These are phyloP conservation scores for Lepidurus packardi DNA, from an alignment of 1,140 invertebrate genomes.

Conservation along the genomic window DNA sequence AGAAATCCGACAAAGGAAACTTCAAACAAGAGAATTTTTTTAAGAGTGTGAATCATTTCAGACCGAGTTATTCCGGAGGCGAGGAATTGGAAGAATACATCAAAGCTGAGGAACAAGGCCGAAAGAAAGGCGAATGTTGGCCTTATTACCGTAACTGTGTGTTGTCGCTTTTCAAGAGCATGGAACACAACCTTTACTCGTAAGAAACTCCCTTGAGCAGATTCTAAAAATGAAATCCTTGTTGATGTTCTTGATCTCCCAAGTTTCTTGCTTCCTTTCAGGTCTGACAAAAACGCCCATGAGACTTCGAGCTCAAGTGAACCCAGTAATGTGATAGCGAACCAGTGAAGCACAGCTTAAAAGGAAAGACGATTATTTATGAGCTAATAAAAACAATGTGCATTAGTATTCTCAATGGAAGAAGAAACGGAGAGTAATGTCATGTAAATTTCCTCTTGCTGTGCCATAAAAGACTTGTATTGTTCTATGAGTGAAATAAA, in stretches of 20 bases:
- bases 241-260: background rate
- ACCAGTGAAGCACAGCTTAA: constrained; percentile 5
- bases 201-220: background rate
- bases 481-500: constrained; percentile 15
- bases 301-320: background rate
- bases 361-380: background rate
- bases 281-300: background rate
- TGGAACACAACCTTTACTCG: constrained; percentile 22
- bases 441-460: constrained; percentile 6
- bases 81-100: constrained; percentile 19
- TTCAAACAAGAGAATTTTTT: background rate
- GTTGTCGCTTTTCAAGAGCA: constrained; percentile 21
- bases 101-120: constrained; percentile 23
- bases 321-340: background rate
- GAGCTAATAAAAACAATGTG: background rate
- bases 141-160: constrained; percentile 24
- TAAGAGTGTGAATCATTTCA: background rate
- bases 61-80: constrained; percentile 16
- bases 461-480: constrained; percentile 8
- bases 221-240: too few relatives aligned
- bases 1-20: background rate
- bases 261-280: background rate
- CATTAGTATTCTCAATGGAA: background rate
- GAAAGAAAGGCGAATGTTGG: constrained; percentile 28
- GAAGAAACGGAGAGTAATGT: background rate